Evolutionary conservation across 2,888 invertebrate species (phyloP).

Genomic region (Maniola hyperantus): DNA sequence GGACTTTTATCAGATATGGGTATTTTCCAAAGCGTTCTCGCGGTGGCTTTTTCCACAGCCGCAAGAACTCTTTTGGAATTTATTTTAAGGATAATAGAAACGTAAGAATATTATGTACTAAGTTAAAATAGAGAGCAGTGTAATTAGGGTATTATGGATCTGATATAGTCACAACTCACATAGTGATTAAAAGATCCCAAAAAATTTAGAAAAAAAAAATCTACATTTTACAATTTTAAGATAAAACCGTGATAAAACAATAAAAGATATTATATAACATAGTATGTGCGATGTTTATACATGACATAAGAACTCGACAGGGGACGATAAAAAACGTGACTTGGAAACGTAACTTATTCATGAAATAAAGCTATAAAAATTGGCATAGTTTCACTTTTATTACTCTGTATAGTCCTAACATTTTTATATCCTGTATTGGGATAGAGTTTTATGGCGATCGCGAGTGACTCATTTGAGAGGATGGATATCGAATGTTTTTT

Average conservation of each 20-base stretch:
- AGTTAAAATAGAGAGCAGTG: no score
- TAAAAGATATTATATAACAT: background rate
- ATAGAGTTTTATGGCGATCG: conserved; percentile 32
- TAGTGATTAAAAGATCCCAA: no score
- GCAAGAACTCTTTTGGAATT: no score
- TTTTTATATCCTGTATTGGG: conserved; percentile 36
- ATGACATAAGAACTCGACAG: conserved; percentile 37
- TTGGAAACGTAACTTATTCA: conserved; percentile 41
- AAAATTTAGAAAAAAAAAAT: no score
- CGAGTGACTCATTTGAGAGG: conserved; percentile 25
- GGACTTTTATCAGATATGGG: no score
- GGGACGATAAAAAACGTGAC: conserved; percentile 39
- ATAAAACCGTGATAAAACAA: conserved; percentile 10
- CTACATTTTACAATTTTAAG: background rate
- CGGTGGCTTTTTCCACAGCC: no score
- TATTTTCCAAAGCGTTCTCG: no score
- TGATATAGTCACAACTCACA: no score
- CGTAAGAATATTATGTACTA: no score
- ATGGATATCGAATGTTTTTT: background rate
- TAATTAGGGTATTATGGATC: no score
- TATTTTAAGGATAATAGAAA: no score
- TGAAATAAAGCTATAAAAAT: conserved; percentile 42
- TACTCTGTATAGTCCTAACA: conserved; percentile 37
- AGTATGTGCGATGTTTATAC: conserved; percentile 29
- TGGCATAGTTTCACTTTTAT: conserved; percentile 43